Evolutionary conservation across 2,113 vertebrate species (phyloP), one percentile per base, ranked within the genome.

Genomic region (Procavia capensis): DNA sequence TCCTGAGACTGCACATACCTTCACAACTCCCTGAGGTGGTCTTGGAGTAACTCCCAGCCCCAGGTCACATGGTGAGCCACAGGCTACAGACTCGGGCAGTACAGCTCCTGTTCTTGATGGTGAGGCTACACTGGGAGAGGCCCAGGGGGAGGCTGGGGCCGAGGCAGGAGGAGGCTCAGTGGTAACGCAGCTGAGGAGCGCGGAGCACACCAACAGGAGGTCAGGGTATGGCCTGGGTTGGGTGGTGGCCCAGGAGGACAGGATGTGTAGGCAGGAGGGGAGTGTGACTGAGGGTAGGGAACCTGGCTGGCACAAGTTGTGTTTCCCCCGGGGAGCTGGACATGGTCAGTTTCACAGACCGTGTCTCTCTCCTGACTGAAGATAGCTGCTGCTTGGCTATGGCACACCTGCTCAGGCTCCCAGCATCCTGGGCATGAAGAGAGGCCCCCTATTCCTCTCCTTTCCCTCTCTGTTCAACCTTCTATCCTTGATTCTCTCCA

Each of bases 251-350:
- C 20, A 66, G 19, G 34, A 14, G 9, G n/a, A 54, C 59, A 64
- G 43, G 5, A 43, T 9, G 82, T 17, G n/a, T 24, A 47, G 17
- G 27, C 66, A 61, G 17, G 39, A 1, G 6, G 14, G 36, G 50
- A 57, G 9, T 0, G 0, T 0, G 9, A 20, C 2, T 66, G 54
- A 16, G 14, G 16, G 8, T 19, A 31, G 2, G 29, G 43, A 27
- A 27, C 9, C 83, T 9, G 16, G 27, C 14, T n/a, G 50, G 76
- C 47, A 16, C 0, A 4, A 10, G 36, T 19, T 39, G 17, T 5
- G 20, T 80, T 47, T 57, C 1, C 1, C 27, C 31, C 36, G 22
- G 45, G 59, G 17, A 25, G 31, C 13, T 11, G 13, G 31, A n/a
- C 3, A 5, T 2, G 25, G 31, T n/a, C 5, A 25, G 34, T 27